phyloP scores from a whole-genome alignment of 1,140 invertebrate species.

The Trichonephila clavipes region DNA sequence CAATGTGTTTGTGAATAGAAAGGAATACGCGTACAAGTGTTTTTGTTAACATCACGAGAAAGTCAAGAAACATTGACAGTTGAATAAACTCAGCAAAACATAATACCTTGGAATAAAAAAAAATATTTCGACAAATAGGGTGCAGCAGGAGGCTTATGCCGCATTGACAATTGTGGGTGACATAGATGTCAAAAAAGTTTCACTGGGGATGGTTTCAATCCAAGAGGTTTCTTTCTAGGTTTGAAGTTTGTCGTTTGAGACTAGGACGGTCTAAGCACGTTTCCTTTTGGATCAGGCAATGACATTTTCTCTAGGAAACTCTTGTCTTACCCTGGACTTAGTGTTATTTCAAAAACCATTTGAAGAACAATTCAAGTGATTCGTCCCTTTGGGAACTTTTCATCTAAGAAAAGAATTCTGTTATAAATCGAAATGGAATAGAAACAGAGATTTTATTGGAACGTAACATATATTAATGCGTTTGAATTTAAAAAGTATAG shows the following conservation, averaged over 20 bases:
- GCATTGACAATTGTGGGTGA: conserved; percentile 71
- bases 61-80: conserved; percentile 40
- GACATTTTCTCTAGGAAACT: background rate
- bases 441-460: background rate
- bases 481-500: background rate
- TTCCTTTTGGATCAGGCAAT: conserved; percentile 7
- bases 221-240: conserved; percentile 53
- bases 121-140: conserved; percentile 72
- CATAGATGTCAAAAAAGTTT: conserved; percentile 73
- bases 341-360: conserved; percentile 21
- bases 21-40: conserved; percentile 21
- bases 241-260: conserved; percentile 53
- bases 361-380: background rate
- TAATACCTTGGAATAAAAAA: conserved; percentile 54
- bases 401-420: background rate
- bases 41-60: conserved; percentile 12
- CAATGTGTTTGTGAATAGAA: background rate
- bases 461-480: background rate
- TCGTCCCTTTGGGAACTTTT: background rate
- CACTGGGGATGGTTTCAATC: conserved; percentile 55
- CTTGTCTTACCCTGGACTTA: background rate
- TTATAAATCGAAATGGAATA: background rate
- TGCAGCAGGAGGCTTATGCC: conserved; percentile 57
- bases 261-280: conserved; percentile 50
- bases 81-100: conserved; percentile 62